These are phyloP conservation scores for Eupithecia exiguata DNA, from an alignment of 2,888 invertebrate genomes.

Conservation along the genomic window DNA sequence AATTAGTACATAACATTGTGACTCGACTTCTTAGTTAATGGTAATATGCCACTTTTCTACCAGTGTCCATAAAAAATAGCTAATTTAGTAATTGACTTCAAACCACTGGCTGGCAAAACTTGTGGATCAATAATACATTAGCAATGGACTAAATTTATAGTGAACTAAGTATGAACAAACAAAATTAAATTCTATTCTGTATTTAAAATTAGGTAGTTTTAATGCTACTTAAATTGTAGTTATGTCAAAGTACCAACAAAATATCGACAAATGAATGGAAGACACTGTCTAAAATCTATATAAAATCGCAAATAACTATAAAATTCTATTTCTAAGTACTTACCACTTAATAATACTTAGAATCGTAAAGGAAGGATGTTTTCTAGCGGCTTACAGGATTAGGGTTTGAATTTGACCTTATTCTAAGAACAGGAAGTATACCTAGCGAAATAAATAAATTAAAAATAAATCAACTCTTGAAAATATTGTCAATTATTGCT, in stretches of 20 bases:
- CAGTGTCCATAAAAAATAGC: not conserved
- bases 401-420: conserved; percentile 16
- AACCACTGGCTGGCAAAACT: not conserved
- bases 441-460: conserved; percentile 27
- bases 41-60: too few species aligned
- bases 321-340: conserved; percentile 30
- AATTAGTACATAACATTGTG: not conserved
- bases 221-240: conserved; percentile 4
- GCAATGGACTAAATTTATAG: not conserved
- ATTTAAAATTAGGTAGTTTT: not conserved
- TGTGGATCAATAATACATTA: not conserved
- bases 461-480: conserved; percentile 45
- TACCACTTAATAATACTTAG: conserved; percentile 10
- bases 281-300: conserved; percentile 24
- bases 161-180: not conserved
- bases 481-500: conserved; percentile 77
- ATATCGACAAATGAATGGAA: conserved; percentile 31
- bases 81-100: conserved; percentile 4
- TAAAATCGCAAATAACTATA: conserved; percentile 37
- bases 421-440: not conserved
- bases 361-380: conserved; percentile 33
- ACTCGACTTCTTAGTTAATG: not conserved
- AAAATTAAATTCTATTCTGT: not conserved
- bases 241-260: conserved; percentile 27
- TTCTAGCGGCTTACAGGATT: conserved; percentile 11